These are phyloP conservation scores for Falco columbarius DNA, from an alignment of 2,797 vertebrate species.

Conservation along the genomic window DNA sequence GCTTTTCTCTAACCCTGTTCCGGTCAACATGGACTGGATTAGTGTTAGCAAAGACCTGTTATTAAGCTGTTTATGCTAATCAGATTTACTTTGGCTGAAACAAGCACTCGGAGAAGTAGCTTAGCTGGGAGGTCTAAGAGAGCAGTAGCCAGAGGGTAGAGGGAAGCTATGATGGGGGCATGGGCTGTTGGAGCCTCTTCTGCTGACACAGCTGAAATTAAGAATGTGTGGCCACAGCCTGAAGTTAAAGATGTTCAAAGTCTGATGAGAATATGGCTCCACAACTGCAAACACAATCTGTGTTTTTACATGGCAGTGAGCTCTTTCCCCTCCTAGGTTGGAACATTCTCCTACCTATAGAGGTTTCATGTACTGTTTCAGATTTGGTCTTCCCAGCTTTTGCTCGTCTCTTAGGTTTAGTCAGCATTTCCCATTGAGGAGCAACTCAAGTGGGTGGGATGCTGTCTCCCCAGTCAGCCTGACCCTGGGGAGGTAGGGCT, in stretches of 20 bases:
- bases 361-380: neutral
- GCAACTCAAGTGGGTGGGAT: neutral
- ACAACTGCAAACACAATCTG: neutral
- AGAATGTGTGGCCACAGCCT: neutral
- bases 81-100: neutral
- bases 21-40: neutral
- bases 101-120: neutral
- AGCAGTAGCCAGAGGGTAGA: neutral
- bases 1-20: neutral
- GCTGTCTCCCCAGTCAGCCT: neutral
- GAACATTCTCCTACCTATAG: neutral
- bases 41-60: neutral
- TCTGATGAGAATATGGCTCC: neutral
- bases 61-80: slow-evolving; percentile 17
- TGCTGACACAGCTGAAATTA: neutral
- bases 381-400: neutral
- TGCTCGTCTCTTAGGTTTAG: neutral
- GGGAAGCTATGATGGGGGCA: neutral
- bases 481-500: neutral
- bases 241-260: neutral
- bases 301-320: neutral
- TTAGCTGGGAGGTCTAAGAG: neutral
- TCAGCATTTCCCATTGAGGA: neutral
- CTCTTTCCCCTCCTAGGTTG: neutral
- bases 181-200: neutral